phyloP scores from a whole-genome alignment of 2,888 invertebrate genomes.

The Auanema freiburgensis region DNA sequence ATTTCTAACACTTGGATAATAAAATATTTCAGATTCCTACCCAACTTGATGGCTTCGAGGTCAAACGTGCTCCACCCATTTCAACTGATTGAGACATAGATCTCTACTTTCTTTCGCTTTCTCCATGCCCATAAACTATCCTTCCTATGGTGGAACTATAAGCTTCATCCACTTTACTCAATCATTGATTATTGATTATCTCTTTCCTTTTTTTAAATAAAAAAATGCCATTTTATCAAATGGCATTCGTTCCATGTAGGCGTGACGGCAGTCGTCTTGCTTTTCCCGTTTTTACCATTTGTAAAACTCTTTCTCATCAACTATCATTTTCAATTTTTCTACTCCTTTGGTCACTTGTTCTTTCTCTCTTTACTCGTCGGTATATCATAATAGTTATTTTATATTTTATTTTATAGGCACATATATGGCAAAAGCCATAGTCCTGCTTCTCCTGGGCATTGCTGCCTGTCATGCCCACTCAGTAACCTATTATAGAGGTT shows the following conservation, averaged over 20 bases:
- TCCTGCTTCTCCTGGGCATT: slow-evolving; percentile 1
- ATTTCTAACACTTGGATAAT: too few relatives aligned
- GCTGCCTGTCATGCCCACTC: slow-evolving; percentile 3
- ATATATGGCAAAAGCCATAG: slow-evolving; percentile 4
- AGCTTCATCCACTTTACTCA: slow-evolving; percentile 2
- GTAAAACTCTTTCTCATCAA: slow-evolving; percentile 2
- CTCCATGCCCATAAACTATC: too few relatives aligned
- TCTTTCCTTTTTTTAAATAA: too few relatives aligned
- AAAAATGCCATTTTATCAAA: too few relatives aligned
- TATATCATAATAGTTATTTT: not conserved
- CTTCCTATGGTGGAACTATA: too few relatives aligned
- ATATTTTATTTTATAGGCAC: not conserved
- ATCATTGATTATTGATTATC: not conserved
- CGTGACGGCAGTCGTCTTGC: not conserved
- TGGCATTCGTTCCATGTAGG: too few relatives aligned
- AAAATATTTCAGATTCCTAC: too few relatives aligned
- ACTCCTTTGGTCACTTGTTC: not conserved
- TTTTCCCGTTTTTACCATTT: not conserved
- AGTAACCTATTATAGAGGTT: too few relatives aligned
- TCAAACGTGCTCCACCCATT: too few relatives aligned
- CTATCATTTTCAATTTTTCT: not conserved
- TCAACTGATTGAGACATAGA: too few relatives aligned
- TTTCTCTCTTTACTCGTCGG: not conserved
- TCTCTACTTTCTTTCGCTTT: too few relatives aligned
- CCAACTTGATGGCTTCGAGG: too few relatives aligned